Base-by-base conservation (phyloP, 2,113 vertebrate genomes). In the Lampris megalopsis region DNA sequence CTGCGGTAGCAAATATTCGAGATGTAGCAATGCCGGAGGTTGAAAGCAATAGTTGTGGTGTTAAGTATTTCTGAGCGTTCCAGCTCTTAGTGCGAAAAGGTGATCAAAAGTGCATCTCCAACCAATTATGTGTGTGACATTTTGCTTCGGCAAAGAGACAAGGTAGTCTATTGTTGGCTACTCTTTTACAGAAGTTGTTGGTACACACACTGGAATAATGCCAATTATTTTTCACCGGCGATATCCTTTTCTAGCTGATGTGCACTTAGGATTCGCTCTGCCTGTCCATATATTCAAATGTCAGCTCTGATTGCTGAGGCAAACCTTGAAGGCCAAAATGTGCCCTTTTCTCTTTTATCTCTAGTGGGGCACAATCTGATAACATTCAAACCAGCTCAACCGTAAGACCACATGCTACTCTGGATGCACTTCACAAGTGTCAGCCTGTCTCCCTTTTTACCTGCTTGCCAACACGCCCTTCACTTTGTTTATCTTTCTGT, bases 211-310 rank as follows among this genome's bases (percentile, higher is more conserved):
- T 67, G 42, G 69, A 59, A 66, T 9, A 10, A 53, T 53, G 56
- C 77, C 65, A 67, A 63, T 90, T 80, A 64, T 81, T 83, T 68
- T 82, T 86, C 77, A 72, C 73, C 47, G 48, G 73, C 2, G 50
- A 65, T 79, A 86, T 79, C 75, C 68, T 81, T 24, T 83, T 79
- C 13, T 64, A 1, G 7, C 58, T 62, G 77, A 73, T 87, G 81
- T 84, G 81, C 80, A 66, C 74, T 43, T n/a, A 66, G 71, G 72
- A 81, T 82, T 87, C 75, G 63, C 6, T 76, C 75, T 56, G 59
- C 63, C 76, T 67, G 63, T 87, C 81, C 63, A 81, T 81, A 73
- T 80, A 83, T 87, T 86, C 77, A 92, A 86, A 91, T 91, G 85
- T 90, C 88, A 89, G 63, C 67, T 75, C 58, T 80, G 82, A 88